Percentiles rank a stretch among this genome's conserved stretches.
Conservation (phyloP, 2,888 invertebrate genomes). For the Eudasyphora cyanicolor region DNA sequence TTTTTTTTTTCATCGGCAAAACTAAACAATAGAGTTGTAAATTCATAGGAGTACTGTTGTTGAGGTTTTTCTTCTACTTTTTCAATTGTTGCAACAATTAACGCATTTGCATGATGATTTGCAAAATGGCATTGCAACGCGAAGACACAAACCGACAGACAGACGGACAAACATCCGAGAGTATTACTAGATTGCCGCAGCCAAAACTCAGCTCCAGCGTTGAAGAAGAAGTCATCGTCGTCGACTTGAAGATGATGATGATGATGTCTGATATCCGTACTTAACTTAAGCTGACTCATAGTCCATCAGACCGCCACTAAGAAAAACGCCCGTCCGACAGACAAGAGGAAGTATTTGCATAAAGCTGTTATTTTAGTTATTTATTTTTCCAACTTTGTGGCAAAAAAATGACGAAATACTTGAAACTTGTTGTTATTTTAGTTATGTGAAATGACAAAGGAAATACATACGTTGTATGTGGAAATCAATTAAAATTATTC, state of each 20-base stretch:
- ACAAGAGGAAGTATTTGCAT: conserved; percentile 50
- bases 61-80: conserved; percentile 25
- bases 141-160: not conserved
- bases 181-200: not conserved
- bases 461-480: too few relatives aligned
- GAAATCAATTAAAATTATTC: conserved; percentile 46
- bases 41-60: conserved; percentile 12
- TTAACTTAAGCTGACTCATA: conserved; percentile 33
- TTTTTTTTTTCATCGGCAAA: not conserved
- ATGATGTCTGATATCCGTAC: not conserved
- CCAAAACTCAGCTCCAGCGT: not conserved
- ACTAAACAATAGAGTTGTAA: conserved; percentile 36
- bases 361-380: conserved; percentile 27
- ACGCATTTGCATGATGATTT: conserved; percentile 56
- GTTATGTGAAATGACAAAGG: conserved; percentile 45
- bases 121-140: conserved; percentile 39
- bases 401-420: conserved; percentile 48
- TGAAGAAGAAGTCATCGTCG: not conserved
- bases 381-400: conserved; percentile 10
- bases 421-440: conserved; percentile 28
- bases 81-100: conserved; percentile 52
- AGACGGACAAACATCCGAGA: not conserved
- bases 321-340: not conserved
- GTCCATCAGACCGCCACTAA: not conserved
- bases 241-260: not conserved